Base-by-base conservation (phyloP, 2,113 vertebrate genomes). In the Ammospiza nelsoni region DNA sequence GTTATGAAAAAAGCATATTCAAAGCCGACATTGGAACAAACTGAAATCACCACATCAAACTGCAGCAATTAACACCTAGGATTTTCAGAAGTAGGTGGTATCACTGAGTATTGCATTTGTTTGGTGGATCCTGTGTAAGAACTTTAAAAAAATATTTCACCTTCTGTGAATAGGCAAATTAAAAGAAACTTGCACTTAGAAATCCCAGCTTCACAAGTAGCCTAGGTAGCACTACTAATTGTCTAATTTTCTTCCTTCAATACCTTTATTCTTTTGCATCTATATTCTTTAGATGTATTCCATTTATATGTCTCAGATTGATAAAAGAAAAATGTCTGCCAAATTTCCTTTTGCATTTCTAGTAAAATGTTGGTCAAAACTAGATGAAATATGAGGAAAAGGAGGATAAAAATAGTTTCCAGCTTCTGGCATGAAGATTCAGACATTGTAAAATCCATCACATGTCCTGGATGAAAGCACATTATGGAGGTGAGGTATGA, bases 31-130 rank as follows among this genome's bases (percentile, higher is more conserved):
- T 23, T 44, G 44, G 51, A 90, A 69, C 11, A 78, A 85, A 71
- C 9, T 62, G 48, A 92, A 88, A 78, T 75, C 52, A 67, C 17
- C 68, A 58, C 62, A 71, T 52, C 20, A 77, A 52, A 54, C 37
- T 72, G 33, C 57, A 79, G 62, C 83, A 84, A 87, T 92, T 90
- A 92, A 52, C 74, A 92, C 79, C 31, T 66, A 33, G 14, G 15
- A 74, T 88, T 94, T 92, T 94, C 66, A 67, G 54, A 92, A 82
- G 21, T 31, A 69, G 16, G 7, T 71, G 6, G 9, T 41, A 55
- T 76, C 58, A 43, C 24, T 25, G 21, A 66, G 11, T 82, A 41
- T 27, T 74, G 35, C n/a, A 29, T 58, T 35, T 87, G 22, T 89
- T 90, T 63, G 17, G 11, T 71, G 12, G 33, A 44, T 57, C 27